Evolutionary conservation across 2,797 vertebrate genomes (phyloP), one percentile per base, ranked within the genome.

Genomic region (Champsocephalus gunnari): DNA sequence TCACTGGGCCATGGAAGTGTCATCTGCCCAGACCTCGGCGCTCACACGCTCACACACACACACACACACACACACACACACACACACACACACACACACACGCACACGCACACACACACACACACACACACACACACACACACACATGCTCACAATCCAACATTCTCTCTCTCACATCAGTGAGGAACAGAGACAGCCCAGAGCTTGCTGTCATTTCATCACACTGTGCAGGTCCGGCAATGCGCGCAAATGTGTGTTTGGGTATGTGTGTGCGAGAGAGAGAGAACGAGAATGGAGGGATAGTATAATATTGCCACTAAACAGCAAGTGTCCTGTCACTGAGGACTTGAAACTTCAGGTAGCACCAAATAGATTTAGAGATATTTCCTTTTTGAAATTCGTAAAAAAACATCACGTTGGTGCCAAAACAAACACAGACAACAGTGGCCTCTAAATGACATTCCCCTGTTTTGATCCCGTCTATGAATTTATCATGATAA

Each of bases 191-290:
- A 92, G 90, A 92, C 90, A 91, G 91, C 88, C 86, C 89, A 88
- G 91, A 82, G 88, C 90, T 80, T 75, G 85, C 90, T 94, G 94
- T 94, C 92, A 93, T 87, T 90, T 90, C 92, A 90, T 93, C 92
- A 93, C 84, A 83, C 88, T 93, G 88, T 90, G 84, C 84, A 87
- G 91, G 90, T 92, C 87, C 71, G 66, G 84, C 88, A 38, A 11
- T 70, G 41, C 1, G 2, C 2, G 24, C 16, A 34, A 57, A 1
- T 38, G 54, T 59, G 43, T 4, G 67, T 48, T 9, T 48, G 12
- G 56, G 19, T 54, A 44, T 69, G 59, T 78, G 49, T 28, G 34
- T 21, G 51, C 62, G 61, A 34, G 16, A 48, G 58, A 65, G 24
- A 63, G 45, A 41, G 73, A 24, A 16, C n/a, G 45, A 55, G 38